Conservation (phyloP, 1,140 invertebrate species). For the Ganaspis sp. region DNA sequence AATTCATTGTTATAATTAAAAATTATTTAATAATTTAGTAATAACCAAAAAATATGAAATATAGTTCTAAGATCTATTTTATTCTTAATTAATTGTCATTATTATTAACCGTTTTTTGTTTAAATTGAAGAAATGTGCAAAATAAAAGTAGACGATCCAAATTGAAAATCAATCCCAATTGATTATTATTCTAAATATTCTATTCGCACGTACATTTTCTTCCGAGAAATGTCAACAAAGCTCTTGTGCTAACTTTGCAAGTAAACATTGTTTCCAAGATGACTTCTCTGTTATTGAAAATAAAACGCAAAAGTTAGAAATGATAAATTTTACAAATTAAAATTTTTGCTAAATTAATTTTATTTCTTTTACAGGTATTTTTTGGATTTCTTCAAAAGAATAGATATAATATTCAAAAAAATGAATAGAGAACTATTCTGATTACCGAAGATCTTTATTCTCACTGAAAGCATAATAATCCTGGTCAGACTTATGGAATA, state of each 20-base stretch:
- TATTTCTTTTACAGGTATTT: neutral
- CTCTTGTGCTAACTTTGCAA: neutral
- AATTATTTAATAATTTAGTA: too few relatives aligned
- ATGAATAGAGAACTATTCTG: neutral
- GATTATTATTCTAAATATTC: neutral
- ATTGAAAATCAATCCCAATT: neutral
- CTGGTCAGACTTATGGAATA: neutral
- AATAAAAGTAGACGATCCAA: neutral
- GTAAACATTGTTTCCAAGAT: neutral
- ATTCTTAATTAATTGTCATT: too few relatives aligned
- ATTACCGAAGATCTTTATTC: neutral
- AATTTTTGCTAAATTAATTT: neutral
- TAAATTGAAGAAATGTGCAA: too few relatives aligned
- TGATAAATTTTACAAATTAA: neutral
- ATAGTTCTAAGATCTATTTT: too few relatives aligned
- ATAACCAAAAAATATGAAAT: too few relatives aligned
- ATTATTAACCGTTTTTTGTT: too few relatives aligned
- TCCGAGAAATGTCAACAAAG: slow-evolving; percentile 7
- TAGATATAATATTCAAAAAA: too few relatives aligned
- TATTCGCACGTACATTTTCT: neutral
- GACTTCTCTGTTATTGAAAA: neutral
- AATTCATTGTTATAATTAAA: too few relatives aligned
- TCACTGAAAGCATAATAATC: neutral
- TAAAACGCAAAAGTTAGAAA: neutral
- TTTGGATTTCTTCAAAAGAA: too few relatives aligned